phyloP scores from a whole-genome alignment of 2,888 invertebrate species.

The Epinotia bilunana region DNA sequence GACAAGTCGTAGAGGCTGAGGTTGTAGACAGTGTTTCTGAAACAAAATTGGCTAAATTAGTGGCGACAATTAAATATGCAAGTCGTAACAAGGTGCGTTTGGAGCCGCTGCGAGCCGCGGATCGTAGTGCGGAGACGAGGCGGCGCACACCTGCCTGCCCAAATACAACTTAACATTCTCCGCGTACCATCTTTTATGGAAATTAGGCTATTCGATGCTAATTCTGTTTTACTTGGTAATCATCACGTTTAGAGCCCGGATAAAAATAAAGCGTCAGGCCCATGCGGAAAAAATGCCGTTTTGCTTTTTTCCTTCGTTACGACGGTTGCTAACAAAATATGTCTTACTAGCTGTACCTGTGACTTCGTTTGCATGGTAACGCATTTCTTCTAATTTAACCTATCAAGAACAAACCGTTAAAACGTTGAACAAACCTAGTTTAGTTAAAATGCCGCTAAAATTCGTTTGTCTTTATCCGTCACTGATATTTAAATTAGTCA shows the following conservation, averaged over 20 bases:
- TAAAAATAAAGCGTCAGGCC: slow-evolving; percentile 39
- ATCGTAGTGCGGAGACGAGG: slow-evolving; percentile 33
- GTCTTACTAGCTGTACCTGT: no score
- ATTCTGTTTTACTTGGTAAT: slow-evolving; percentile 46
- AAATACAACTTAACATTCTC: slow-evolving; percentile 50
- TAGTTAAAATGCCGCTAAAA: no score
- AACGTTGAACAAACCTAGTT: no score
- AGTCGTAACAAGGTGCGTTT: slow-evolving; percentile 46
- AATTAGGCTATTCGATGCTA: slow-evolving; percentile 51
- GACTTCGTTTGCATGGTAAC: no score
- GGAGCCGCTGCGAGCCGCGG: slow-evolving; percentile 26
- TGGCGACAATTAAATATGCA: slow-evolving; percentile 50
- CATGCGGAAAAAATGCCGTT: slow-evolving; percentile 35
- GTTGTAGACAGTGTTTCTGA: slow-evolving; percentile 95
- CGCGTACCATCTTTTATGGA: slow-evolving; percentile 48
- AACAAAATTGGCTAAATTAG: slow-evolving; percentile 61
- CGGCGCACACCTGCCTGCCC: slow-evolving; percentile 50
- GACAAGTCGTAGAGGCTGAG: slow-evolving; percentile 93
- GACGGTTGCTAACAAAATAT: not conserved
- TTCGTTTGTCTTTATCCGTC: no score
- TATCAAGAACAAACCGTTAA: no score
- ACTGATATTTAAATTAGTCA: no score
- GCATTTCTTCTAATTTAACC: no score
- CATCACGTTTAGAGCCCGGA: slow-evolving; percentile 45
- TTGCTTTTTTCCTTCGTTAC: slow-evolving; percentile 7